Conservation (phyloP, 2,888 invertebrate genomes). For the Morpho helenor region DNA sequence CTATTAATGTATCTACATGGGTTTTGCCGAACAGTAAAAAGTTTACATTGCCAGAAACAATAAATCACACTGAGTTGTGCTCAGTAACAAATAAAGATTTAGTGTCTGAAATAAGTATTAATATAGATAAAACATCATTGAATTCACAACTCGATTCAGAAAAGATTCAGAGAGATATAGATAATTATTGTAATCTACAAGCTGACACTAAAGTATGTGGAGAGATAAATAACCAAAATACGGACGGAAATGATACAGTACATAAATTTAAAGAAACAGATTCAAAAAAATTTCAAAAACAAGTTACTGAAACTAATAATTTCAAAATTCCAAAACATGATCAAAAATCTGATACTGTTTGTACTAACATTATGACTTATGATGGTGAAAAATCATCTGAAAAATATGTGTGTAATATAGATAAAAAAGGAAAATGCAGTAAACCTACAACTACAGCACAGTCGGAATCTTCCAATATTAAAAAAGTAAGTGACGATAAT, state of each 20-base stretch:
- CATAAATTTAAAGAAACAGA: not conserved
- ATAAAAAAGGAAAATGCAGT: not conserved
- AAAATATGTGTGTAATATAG: not conserved
- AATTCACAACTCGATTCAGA: conserved; percentile 44
- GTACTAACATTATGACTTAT: not conserved
- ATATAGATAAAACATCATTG: conserved; percentile 39
- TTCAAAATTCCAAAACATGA: conserved; percentile 39
- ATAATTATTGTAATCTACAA: no score
- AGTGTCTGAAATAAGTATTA: conserved; percentile 40
- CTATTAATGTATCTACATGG: conserved; percentile 43
- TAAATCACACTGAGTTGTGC: not conserved
- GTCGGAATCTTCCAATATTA: no score
- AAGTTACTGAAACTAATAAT: conserved; percentile 11
- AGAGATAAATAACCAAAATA: conserved; percentile 3
- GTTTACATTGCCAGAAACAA: conserved; percentile 27
- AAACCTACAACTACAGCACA: not conserved
- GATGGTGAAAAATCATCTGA: not conserved
- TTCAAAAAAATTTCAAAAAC: not conserved
- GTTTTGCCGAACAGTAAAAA: conserved; percentile 25
- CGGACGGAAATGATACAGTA: not conserved
- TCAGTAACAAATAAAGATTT: conserved; percentile 28
- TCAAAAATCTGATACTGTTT: conserved; percentile 2
- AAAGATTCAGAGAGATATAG: conserved; percentile 32
- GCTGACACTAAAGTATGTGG: no score
- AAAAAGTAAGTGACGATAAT: no score